Conservation (phyloP, 2,113 vertebrate genomes). For the Lophotis ruficrista region DNA sequence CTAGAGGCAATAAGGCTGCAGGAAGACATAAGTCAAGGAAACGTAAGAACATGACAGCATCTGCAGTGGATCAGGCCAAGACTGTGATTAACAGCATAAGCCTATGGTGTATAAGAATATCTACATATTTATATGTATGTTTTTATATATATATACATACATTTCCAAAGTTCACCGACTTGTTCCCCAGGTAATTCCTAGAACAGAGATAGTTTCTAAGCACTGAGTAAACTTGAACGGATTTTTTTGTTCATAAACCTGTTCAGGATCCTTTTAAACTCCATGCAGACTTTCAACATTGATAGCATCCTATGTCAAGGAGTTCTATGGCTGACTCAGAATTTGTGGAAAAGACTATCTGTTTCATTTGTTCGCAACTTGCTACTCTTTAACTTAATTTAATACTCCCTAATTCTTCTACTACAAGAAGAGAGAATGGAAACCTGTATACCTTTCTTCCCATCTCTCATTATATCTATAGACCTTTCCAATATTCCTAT, state of each 20-base stretch:
- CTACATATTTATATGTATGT: neutral
- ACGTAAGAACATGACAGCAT: neutral
- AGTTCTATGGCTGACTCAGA: neutral
- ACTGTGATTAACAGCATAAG: neutral
- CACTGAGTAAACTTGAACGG: neutral
- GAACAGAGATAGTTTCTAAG: neutral
- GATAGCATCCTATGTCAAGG: neutral
- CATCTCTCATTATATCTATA: neutral
- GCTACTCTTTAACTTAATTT: neutral
- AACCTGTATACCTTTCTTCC: neutral
- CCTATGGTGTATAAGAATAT: neutral
- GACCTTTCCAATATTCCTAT: neutral
- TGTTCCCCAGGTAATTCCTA: neutral
- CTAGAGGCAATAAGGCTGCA: neutral
- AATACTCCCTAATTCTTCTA: neutral
- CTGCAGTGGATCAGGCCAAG: neutral
- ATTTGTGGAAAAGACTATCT: neutral
- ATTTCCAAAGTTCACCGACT: neutral
- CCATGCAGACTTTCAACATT: neutral
- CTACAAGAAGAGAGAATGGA: neutral
- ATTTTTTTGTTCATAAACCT: neutral
- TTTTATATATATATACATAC: too few species aligned
- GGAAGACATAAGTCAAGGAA: neutral
- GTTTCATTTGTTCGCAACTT: neutral
- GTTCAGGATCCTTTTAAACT: neutral